Percentiles rank a stretch among this genome's conserved stretches.
Evolutionary conservation across 2,797 vertebrate genomes (phyloP).

Genomic region (Brachyalestes nurse): DNA sequence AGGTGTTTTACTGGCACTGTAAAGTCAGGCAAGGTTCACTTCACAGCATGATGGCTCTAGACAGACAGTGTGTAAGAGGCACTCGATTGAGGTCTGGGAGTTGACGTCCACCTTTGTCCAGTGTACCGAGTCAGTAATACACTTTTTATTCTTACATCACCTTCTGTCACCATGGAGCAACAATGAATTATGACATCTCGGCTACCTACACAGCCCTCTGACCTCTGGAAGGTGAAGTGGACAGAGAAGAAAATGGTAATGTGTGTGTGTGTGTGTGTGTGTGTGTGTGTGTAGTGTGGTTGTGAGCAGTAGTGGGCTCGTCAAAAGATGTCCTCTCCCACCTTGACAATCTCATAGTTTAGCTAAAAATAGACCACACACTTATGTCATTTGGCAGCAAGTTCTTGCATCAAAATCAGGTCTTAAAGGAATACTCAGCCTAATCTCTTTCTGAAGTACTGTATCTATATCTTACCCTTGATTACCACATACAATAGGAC

Average conservation of each 20-base stretch:
- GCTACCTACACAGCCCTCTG: conserved; percentile 15
- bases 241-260: background rate
- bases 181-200: conserved; percentile 19
- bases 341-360: conserved; percentile 20
- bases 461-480: too few species aligned
- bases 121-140: conserved; percentile 17
- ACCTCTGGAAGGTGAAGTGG: conserved; percentile 1
- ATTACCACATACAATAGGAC: too few species aligned
- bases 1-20: background rate
- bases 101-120: conserved; percentile 22
- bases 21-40: background rate
- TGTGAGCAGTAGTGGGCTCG: background rate
- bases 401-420: conserved; percentile 26
- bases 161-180: conserved; percentile 15
- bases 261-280: background rate
- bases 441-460: background rate
- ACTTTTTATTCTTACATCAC: conserved; percentile 11
- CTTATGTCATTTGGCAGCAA: conserved; percentile 30
- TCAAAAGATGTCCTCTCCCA: conserved; percentile 19
- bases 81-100: conserved; percentile 2
- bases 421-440: background rate
- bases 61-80: background rate
- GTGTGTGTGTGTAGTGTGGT: background rate
- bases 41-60: background rate
- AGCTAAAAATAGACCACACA: conserved; percentile 36